Evolutionary conservation across 2,888 invertebrate species (phyloP).

Genomic region (Mimumesa dahlbomi): DNA sequence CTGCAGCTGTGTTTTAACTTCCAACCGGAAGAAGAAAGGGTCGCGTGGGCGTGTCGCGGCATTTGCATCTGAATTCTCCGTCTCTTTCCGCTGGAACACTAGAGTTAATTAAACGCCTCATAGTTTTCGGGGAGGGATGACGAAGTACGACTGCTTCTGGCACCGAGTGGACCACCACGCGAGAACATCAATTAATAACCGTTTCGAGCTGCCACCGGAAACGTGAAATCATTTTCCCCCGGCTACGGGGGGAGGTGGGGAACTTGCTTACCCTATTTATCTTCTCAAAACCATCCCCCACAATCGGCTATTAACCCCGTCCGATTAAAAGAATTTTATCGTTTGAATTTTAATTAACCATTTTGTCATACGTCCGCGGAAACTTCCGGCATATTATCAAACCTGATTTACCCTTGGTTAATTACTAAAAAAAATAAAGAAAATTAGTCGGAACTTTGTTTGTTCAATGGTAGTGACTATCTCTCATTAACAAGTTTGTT

Average conservation of each 20-base stretch:
- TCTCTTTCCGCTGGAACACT: conserved; percentile 56
- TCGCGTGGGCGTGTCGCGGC: conserved; percentile 59
- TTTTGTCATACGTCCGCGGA: no score
- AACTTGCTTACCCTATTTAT: no score
- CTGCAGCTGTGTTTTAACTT: conserved; percentile 51
- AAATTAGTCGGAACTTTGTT: no score
- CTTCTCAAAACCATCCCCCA: no score
- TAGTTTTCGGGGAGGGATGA: conserved; percentile 69
- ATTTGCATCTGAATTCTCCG: conserved; percentile 70
- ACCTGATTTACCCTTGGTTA: no score
- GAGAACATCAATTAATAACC: conserved; percentile 68
- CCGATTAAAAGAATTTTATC: no score
- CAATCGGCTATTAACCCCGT: no score
- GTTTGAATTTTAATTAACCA: no score
- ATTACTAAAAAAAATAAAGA: no score
- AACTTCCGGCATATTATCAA: no score
- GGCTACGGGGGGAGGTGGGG: neutral
- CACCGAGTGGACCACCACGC: conserved; percentile 72
- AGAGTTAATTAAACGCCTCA: conserved; percentile 74
- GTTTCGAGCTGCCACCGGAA: conserved; percentile 58
- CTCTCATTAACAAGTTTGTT: no score
- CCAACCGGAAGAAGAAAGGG: conserved; percentile 54
- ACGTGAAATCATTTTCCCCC: neutral
- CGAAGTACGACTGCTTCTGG: conserved; percentile 69
- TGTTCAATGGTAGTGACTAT: no score